Conservation (phyloP, 2,888 invertebrate species). For the Drosophila antonietae region DNA sequence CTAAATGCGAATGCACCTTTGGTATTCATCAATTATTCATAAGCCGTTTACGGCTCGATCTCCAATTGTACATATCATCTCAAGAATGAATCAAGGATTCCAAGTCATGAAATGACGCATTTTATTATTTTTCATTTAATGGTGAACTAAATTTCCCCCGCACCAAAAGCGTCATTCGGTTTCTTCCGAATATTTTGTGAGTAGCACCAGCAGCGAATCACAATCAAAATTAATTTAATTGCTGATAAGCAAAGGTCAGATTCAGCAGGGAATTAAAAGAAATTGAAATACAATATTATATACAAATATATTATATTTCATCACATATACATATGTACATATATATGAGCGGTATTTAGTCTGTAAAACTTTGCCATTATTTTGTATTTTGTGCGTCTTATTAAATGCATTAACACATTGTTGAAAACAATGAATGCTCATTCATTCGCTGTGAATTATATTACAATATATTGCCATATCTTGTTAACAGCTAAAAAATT, state of each 20-base stretch:
- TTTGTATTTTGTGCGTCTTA: neutral
- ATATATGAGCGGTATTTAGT: neutral
- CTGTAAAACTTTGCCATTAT: conserved; percentile 10
- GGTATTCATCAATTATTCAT: conserved; percentile 32
- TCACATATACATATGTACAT: neutral
- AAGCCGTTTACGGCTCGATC: neutral
- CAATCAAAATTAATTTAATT: conserved; percentile 24
- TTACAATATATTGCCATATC: conserved; percentile 10
- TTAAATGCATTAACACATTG: conserved; percentile 8
- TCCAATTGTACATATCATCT: conserved; percentile 3
- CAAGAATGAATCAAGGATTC: conserved; percentile 32
- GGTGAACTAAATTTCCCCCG: conserved; percentile 8
- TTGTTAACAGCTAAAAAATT: neutral
- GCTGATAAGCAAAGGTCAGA: conserved; percentile 40
- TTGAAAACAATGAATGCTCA: conserved; percentile 18
- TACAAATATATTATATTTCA: neutral
- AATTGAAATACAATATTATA: conserved; percentile 2
- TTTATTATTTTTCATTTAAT: conserved; percentile 10
- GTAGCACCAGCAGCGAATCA: conserved; percentile 27
- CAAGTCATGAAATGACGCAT: conserved; percentile 13
- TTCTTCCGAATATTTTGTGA: conserved; percentile 38
- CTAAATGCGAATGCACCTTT: conserved; percentile 45
- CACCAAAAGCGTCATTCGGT: conserved; percentile 37
- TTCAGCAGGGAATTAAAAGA: neutral
- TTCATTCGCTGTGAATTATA: conserved; percentile 7